A percentile compares a stretch with the other conserved stretches of the same genome.
Evolutionary conservation across 2,797 vertebrate species (phyloP).

Genomic region (Danionella dracula): DNA sequence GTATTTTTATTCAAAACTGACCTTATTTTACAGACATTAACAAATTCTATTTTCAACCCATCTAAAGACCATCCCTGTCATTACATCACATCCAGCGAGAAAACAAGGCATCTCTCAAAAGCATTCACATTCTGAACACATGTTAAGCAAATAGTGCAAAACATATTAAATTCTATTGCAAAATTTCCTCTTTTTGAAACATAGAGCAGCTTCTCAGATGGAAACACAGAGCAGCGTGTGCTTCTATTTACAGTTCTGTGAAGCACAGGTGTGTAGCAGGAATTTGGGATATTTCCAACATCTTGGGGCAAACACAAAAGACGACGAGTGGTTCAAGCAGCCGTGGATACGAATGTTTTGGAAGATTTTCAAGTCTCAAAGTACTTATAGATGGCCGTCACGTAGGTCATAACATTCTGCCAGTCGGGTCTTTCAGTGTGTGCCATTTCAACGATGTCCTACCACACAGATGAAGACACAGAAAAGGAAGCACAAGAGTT

Average conservation of each 20-base stretch:
- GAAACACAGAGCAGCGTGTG: too few relatives aligned
- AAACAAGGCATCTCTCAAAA: constrained; percentile 6
- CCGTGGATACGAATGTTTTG: not conserved
- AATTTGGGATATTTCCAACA: constrained; percentile 8
- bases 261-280: not conserved
- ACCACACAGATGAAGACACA: constrained; percentile 12
- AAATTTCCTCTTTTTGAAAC: not conserved
- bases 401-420: constrained; percentile 85
- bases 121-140: not conserved
- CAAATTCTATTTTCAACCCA: not conserved
- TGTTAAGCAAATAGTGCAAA: not conserved
- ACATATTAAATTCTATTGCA: not conserved
- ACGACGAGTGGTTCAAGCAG: not conserved
- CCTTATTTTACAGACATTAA: not conserved
- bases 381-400: constrained; percentile 86
- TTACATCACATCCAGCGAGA: too few relatives aligned
- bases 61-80: too few relatives aligned
- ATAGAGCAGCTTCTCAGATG: not conserved
- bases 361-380: constrained; percentile 78
- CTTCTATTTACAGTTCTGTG: too few relatives aligned
- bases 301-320: not conserved
- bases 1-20: not conserved
- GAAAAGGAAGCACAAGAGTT: not conserved
- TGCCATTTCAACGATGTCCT: constrained; percentile 87
- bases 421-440: constrained; percentile 82